Percentiles rank a stretch among this genome's conserved stretches.
These are phyloP conservation scores for Nibea albiflora DNA, from an alignment of 2,113 vertebrate genomes.

Conservation along the genomic window DNA sequence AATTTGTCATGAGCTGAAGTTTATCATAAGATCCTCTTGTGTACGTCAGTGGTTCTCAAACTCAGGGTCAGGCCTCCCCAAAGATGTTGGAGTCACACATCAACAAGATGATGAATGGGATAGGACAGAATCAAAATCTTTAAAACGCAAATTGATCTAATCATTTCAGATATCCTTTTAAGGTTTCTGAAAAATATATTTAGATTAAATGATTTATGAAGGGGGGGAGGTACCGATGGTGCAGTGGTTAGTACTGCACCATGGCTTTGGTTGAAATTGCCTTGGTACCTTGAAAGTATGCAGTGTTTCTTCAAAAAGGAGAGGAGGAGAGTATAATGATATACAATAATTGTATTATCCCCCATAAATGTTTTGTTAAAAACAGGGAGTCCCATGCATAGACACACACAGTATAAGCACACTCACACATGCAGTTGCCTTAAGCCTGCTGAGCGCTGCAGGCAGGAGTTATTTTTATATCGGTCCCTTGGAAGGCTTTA, in stretches of 20 bases:
- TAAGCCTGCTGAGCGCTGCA: conserved; percentile 28
- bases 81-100: not conserved
- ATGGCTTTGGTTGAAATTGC: not conserved
- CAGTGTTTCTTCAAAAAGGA: not conserved
- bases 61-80: not conserved
- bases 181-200: not conserved
- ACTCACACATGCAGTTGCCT: not conserved
- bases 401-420: not conserved
- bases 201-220: not conserved
- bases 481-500: conserved; percentile 10
- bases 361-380: not conserved
- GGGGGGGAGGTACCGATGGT: too few relatives aligned
- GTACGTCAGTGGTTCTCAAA: not conserved
- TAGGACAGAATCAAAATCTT: not conserved
- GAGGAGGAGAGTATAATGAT: not conserved
- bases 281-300: not conserved
- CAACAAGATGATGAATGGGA: conserved; percentile 18
- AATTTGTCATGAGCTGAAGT: not conserved
- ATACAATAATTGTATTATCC: not conserved
- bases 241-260: not conserved
- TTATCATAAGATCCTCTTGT: not conserved
- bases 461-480: conserved; percentile 50
- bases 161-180: not conserved
- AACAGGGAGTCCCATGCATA: not conserved
- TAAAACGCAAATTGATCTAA: too few relatives aligned